phyloP scores from a whole-genome alignment of 2,797 vertebrate species.

The Enteromius fasciolatus region DNA sequence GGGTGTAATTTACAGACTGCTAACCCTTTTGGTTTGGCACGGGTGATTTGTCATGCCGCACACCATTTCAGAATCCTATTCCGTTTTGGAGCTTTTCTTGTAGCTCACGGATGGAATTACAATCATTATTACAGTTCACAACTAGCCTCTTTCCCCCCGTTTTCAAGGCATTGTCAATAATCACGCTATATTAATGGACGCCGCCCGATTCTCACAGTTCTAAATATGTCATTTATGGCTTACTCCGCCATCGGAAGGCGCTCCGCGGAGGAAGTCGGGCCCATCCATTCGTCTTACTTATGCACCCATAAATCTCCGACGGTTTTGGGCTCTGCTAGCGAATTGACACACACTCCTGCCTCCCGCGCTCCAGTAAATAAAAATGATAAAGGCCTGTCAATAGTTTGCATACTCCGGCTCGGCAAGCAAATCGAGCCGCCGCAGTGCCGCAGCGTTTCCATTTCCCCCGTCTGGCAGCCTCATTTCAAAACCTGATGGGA shows the following conservation, averaged over 20 bases:
- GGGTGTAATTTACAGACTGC: constrained; percentile 26
- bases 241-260: constrained; percentile 36
- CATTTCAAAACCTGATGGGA: constrained; percentile 37
- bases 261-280: constrained; percentile 9
- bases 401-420: constrained; percentile 38
- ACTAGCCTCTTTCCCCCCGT: constrained; percentile 4
- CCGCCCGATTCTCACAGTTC: constrained; percentile 36
- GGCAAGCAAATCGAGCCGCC: constrained; percentile 37
- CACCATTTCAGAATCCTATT: constrained; percentile 54
- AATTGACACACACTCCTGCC: constrained; percentile 48
- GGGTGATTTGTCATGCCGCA: constrained; percentile 43
- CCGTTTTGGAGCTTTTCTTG: constrained; percentile 30
- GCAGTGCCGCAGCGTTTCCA: constrained; percentile 16
- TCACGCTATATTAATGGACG: constrained; percentile 50
- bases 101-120: constrained; percentile 52
- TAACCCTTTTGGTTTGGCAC: constrained; percentile 37
- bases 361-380: constrained; percentile 46
- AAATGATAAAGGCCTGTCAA: constrained; percentile 54
- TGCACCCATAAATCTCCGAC: constrained; percentile 56
- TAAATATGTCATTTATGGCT: constrained; percentile 59
- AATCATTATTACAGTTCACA: constrained; percentile 50
- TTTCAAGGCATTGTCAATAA: constrained; percentile 42
- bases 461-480: constrained; percentile 28
- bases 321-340: constrained; percentile 41
- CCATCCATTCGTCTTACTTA: constrained; percentile 57